phyloP scores from a whole-genome alignment of 2,113 vertebrate species.

The Litocranius walleri region DNA sequence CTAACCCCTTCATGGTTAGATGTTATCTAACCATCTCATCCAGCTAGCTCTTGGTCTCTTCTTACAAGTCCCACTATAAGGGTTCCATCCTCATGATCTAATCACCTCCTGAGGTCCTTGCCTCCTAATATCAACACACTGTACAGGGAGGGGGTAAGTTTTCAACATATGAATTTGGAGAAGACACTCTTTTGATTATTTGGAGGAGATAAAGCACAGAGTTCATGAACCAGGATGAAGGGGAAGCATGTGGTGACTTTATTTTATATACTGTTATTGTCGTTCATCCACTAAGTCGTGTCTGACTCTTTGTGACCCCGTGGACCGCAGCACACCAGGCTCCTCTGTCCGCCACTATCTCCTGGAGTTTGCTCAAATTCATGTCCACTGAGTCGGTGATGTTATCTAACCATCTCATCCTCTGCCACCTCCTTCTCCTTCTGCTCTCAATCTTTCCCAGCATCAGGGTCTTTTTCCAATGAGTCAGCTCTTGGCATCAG shows the following conservation, averaged over 20 bases:
- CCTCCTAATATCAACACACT: background rate
- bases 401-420: background rate
- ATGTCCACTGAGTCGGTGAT: background rate
- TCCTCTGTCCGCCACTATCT: background rate
- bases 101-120: background rate
- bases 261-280: background rate
- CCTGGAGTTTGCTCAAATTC: background rate
- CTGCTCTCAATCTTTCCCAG: background rate
- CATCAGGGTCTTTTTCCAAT: background rate
- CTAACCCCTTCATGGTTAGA: no score
- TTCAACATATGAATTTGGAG: background rate
- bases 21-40: background rate
- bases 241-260: background rate
- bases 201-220: background rate
- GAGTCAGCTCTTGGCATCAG: background rate
- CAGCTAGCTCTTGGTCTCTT: background rate
- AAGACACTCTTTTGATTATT: background rate
- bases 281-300: accelerated
- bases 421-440: background rate
- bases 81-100: background rate
- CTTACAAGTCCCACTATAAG: background rate
- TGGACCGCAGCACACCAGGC: background rate
- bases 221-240: background rate
- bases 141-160: background rate
- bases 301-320: background rate